Base-by-base conservation (phyloP, 2,888 invertebrate genomes). In the Chromoteleia sp. region DNA sequence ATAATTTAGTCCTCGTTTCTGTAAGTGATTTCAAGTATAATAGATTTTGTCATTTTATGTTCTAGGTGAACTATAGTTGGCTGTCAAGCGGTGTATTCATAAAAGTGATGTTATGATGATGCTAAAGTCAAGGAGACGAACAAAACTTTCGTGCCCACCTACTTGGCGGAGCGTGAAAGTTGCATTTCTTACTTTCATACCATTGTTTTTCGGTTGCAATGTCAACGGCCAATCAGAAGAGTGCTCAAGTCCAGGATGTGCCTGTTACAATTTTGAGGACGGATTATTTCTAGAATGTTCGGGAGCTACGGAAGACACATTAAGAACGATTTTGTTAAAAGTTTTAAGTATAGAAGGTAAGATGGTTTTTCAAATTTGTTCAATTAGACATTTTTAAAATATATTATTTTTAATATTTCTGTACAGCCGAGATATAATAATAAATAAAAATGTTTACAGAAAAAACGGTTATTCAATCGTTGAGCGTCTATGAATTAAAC, bases 261-360 rank as follows among this genome's bases (percentile, higher is more conserved):
- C 97, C 0, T 98, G 98, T 92, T 97, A 97, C 93, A 96, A 96
- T 92, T 97, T 97, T 92, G 97, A 97, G 92, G 97, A 97, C 93
- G 97, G 97, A 79, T 94, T 97, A 81, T 97, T 96, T 92, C 94
- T 97, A 89, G 97, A 97, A 92, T 97, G 97, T 91, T 96, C 97
- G 25, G 96, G 96, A 68, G 96, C 96, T 41, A 96, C 96, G 45
- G 94, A 96, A 52, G 93, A 94, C 70, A 95, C 96, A 50, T 93
- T 97, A 81, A 95, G 94, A 89, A 94, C 94, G 84, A 95, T 97
- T 36, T 92, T 97, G 86, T 94, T 95, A 86, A 94, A 95, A 90
- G 94, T 96, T 45, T 83, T 89, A 8, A 33, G 33, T 33, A 33
- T 33, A 2, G 25, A 25, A 25, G 5, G 33, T 33, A 33, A 33